These are phyloP conservation scores for Periophthalmodon schlosseri DNA, from an alignment of 2,113 vertebrate genomes.

Conservation along the genomic window DNA sequence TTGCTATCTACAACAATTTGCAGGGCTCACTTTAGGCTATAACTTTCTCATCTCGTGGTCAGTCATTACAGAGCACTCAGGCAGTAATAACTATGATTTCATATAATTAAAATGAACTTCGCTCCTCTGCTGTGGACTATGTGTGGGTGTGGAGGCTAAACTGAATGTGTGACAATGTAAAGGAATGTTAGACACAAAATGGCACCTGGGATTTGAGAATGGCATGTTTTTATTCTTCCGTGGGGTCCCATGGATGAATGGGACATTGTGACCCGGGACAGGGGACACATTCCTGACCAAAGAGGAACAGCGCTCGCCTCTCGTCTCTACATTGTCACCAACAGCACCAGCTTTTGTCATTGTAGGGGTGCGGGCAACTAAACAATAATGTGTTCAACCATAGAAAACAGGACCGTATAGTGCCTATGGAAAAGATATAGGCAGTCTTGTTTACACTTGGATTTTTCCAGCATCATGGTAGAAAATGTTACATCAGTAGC, in stretches of 20 bases:
- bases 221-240: constrained; percentile 37
- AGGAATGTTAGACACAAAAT: constrained; percentile 50
- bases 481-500: background rate
- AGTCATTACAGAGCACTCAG: constrained; percentile 38
- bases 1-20: background rate
- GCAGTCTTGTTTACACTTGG: background rate
- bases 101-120: constrained; percentile 43
- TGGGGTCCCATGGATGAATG: constrained; percentile 41
- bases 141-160: constrained; percentile 43
- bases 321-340: constrained; percentile 45
- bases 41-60: constrained; percentile 22
- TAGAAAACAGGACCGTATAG: background rate
- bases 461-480: background rate
- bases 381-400: constrained; percentile 38
- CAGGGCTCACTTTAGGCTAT: background rate
- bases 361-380: constrained; percentile 35
- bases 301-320: constrained; percentile 49
- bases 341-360: constrained; percentile 49
- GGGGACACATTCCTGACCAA: constrained; percentile 62
- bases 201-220: constrained; percentile 63
- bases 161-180: constrained; percentile 46
- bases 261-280: constrained; percentile 54
- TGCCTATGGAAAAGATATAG: background rate
- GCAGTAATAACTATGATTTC: constrained; percentile 52
- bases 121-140: constrained; percentile 27